A percentile compares a stretch with the other conserved stretches of the same genome.
Evolutionary conservation across 2,797 vertebrate genomes (phyloP).

Genomic region (Prunella strophiata): DNA sequence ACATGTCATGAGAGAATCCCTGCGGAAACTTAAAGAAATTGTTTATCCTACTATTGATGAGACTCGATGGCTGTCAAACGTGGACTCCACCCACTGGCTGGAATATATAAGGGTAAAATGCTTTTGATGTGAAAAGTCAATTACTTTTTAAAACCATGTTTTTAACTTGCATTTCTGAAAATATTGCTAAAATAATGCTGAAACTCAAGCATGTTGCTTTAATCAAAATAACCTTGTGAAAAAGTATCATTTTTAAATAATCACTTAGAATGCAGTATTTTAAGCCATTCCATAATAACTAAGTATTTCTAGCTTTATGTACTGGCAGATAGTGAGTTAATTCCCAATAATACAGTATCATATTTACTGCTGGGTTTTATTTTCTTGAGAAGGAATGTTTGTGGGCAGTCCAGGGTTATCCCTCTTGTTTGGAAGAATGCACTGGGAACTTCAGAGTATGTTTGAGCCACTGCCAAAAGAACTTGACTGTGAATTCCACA

Average conservation of each 20-base stretch:
- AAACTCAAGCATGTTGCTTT: neutral
- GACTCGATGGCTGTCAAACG: constrained; percentile 87
- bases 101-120: constrained; percentile 88
- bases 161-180: neutral
- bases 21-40: constrained; percentile 92
- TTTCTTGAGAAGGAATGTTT: constrained; percentile 30
- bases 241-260: neutral
- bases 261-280: neutral
- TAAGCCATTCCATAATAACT: neutral
- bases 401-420: constrained; percentile 34
- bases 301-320: neutral
- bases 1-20: constrained; percentile 94
- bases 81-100: constrained; percentile 94
- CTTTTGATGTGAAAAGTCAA: neutral
- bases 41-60: constrained; percentile 94
- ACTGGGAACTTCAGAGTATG: constrained; percentile 46
- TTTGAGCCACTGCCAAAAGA: constrained; percentile 37
- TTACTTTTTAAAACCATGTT: neutral
- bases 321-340: constrained; percentile 18
- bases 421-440: constrained; percentile 43
- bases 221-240: neutral
- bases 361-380: constrained; percentile 1
- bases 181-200: neutral
- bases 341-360: neutral
- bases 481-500: constrained; percentile 2